These are phyloP conservation scores for Characodon lateralis DNA, from an alignment of 2,797 vertebrate species.

Conservation along the genomic window DNA sequence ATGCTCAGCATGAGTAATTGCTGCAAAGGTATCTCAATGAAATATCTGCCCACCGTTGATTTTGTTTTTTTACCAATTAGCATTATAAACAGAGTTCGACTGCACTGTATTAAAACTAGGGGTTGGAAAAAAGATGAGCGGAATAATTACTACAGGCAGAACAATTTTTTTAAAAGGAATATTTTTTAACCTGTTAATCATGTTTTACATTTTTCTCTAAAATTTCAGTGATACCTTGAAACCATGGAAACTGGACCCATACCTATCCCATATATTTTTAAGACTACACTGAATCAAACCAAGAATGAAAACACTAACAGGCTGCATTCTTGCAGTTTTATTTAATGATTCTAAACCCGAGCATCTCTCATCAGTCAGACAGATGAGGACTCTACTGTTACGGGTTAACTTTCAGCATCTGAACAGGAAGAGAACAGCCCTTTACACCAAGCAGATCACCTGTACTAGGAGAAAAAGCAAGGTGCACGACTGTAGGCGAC, in stretches of 20 bases:
- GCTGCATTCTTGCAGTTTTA: neutral
- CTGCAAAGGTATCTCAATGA: neutral
- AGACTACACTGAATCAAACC: neutral
- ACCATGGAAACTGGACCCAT: no score
- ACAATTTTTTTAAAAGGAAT: no score
- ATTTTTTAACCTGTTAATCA: no score
- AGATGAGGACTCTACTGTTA: neutral
- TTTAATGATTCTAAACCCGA: neutral
- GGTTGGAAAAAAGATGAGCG: neutral
- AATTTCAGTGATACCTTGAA: neutral
- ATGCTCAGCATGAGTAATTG: neutral
- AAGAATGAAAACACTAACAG: neutral
- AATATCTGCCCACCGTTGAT: neutral
- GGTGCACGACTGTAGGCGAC: neutral
- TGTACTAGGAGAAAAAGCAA: neutral
- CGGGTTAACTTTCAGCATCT: neutral
- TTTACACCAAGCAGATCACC: neutral
- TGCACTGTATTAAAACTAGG: neutral
- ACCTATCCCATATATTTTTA: no score
- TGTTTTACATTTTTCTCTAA: no score
- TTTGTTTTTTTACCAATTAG: no score
- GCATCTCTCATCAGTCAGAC: neutral
- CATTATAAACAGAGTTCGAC: no score
- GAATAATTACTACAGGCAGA: neutral
- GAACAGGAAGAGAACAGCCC: neutral